Evolutionary conservation across 2,113 vertebrate species (phyloP).

Genomic region (Spilogale gracilis): DNA sequence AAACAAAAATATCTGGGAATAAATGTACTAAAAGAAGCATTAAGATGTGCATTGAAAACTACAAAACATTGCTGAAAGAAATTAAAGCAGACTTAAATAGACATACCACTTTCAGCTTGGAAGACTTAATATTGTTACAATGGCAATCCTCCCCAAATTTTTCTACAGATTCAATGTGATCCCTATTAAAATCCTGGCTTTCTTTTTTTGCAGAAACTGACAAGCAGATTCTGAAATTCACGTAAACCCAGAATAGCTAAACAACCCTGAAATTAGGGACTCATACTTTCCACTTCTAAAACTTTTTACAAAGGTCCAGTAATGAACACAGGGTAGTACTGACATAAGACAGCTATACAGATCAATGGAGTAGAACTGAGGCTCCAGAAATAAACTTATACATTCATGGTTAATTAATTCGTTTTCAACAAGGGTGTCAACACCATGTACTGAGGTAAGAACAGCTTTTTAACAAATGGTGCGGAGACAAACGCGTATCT

Average conservation of each 20-base stretch:
- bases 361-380: not conserved
- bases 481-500: not conserved
- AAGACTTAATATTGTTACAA: not conserved
- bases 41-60: not conserved
- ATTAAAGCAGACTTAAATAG: not conserved
- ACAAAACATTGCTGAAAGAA: not conserved
- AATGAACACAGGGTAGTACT: not conserved
- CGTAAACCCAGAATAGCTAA: not conserved
- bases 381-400: not conserved
- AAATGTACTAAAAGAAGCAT: not conserved
- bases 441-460: not conserved
- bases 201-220: constrained; percentile 40
- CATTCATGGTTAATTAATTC: not conserved
- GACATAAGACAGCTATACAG: not conserved
- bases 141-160: not conserved
- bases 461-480: constrained; percentile 20
- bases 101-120: not conserved
- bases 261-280: not conserved
- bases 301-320: not conserved
- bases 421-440: not conserved
- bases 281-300: constrained; percentile 16
- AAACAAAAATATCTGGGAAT: not conserved
- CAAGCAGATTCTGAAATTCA: constrained; percentile 34
- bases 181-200: not conserved
- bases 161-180: not conserved